Evolutionary conservation across 2,113 vertebrate genomes (phyloP), one percentile per base, ranked within the genome.

Genomic region (Catharus fuscescens): DNA sequence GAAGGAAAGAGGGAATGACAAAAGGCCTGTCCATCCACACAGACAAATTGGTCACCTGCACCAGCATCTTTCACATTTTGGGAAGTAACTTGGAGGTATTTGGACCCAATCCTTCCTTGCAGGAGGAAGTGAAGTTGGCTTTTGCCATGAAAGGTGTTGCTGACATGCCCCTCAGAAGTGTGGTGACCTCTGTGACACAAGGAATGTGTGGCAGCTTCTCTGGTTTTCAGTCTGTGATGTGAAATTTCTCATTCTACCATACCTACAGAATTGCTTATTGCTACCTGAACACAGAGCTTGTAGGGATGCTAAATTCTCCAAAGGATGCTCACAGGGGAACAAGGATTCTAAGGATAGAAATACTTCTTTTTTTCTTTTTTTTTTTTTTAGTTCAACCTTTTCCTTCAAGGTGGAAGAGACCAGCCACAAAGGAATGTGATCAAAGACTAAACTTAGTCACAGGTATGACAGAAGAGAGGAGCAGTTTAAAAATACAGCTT

Each of bases 361-460:
- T 47, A 38, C 2, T 1, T 32, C 31, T 76, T 38, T 76, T 48
- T 47, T 44, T 40, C 12, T 47, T 44, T 40, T 40, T 40, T 40
- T 34, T 34, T 40, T 47, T 44, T 40, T 40, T 40, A n/a, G n/a
- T n/a, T n/a, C n/a, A n/a, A n/a, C n/a, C n/a, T 88, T 84, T 76
- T 44, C 40, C 16, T 82, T 76, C 62, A 44, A 9, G 42, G 48
- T 72, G 29, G 48, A 76, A 88, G 82, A 54, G 57, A 28, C 26
- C 70, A 92, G 38, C 25, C 86, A 86, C 59, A 82, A 88, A 86
- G 67, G 28, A 90, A 42, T 0, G 5, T 28, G 82, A 95, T 88
- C 91, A 92, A 88, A 92, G 86, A 92, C 54, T 86, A 90, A 88
- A 82, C 92, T 95, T 95, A 88, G 80, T 88, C 80, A 86, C 71